phyloP scores from a whole-genome alignment of 2,113 vertebrate species.

The Micromys minutus region DNA sequence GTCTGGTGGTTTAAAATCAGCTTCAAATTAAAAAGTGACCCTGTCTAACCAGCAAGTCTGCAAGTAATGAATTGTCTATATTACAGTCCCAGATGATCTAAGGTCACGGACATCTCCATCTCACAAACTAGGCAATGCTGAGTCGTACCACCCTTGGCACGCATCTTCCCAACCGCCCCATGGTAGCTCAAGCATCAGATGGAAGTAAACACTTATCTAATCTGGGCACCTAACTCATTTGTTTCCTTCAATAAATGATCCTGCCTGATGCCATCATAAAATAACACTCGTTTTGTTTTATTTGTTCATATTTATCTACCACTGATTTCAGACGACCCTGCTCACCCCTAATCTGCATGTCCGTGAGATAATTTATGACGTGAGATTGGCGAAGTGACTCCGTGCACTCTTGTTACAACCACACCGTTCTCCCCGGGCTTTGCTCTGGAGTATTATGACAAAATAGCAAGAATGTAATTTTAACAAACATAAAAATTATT shows the following conservation, averaged over 20 bases:
- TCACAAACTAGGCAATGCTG: background rate
- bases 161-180: background rate
- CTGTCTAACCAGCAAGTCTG: background rate
- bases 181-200: background rate
- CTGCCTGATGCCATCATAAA: background rate
- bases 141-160: background rate
- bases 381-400: conserved; percentile 64
- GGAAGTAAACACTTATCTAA: background rate
- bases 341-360: conserved; percentile 69
- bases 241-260: conserved; percentile 42
- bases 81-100: background rate
- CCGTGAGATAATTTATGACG: conserved; percentile 74
- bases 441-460: conserved; percentile 73
- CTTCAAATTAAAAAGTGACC: background rate
- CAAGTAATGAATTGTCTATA: background rate
- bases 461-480: conserved; percentile 76
- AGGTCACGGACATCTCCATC: background rate
- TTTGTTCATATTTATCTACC: conserved; percentile 63
- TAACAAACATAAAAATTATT: conserved; percentile 77
- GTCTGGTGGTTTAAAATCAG: background rate
- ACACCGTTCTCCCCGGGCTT: conserved; percentile 78
- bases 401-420: conserved; percentile 75
- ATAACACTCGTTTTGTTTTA: conserved; percentile 38
- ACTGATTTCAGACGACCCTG: conserved; percentile 57
- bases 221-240: background rate